Percentiles rank a stretch among this genome's conserved stretches.
These are phyloP conservation scores for Ganaspis brasiliensis DNA, from an alignment of 2,888 invertebrate genomes.

Conservation along the genomic window DNA sequence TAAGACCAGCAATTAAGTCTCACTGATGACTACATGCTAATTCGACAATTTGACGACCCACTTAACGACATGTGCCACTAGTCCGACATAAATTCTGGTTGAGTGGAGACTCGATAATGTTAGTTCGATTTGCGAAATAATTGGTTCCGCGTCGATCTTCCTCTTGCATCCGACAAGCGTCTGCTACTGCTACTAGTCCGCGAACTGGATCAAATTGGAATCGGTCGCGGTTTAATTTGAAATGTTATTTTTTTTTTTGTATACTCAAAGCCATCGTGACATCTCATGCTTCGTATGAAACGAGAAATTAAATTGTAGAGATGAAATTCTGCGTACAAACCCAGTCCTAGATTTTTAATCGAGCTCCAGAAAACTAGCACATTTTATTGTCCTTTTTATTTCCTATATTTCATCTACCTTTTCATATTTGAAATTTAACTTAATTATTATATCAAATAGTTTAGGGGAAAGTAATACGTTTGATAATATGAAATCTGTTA, in stretches of 20 bases:
- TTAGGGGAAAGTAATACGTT: too few species aligned
- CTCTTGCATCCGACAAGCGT: constrained; percentile 58
- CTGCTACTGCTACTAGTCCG: constrained; percentile 58
- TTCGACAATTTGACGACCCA: constrained; percentile 54
- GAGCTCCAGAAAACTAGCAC: not conserved
- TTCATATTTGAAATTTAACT: not conserved
- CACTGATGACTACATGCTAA: constrained; percentile 17
- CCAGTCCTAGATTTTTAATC: constrained; percentile 10
- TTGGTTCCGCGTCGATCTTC: constrained; percentile 48
- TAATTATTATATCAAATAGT: too few species aligned
- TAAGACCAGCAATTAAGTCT: constrained; percentile 13
- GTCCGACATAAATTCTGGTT: constrained; percentile 61
- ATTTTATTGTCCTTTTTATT: not conserved
- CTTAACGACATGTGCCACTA: constrained; percentile 52
- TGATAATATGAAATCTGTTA: too few species aligned
- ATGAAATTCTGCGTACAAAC: constrained; percentile 61
- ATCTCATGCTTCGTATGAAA: constrained; percentile 17
- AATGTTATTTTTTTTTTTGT: constrained; percentile 60
- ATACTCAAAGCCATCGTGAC: constrained; percentile 17
- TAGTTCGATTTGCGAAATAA: constrained; percentile 60
- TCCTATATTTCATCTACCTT: not conserved
- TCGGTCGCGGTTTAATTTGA: constrained; percentile 69
- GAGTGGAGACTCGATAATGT: constrained; percentile 57
- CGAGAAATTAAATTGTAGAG: constrained; percentile 66
- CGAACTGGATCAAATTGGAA: constrained; percentile 66